These are phyloP conservation scores for Halocynthia roretzi DNA, from an alignment of 23 tunicate species.

Conservation along the genomic window DNA sequence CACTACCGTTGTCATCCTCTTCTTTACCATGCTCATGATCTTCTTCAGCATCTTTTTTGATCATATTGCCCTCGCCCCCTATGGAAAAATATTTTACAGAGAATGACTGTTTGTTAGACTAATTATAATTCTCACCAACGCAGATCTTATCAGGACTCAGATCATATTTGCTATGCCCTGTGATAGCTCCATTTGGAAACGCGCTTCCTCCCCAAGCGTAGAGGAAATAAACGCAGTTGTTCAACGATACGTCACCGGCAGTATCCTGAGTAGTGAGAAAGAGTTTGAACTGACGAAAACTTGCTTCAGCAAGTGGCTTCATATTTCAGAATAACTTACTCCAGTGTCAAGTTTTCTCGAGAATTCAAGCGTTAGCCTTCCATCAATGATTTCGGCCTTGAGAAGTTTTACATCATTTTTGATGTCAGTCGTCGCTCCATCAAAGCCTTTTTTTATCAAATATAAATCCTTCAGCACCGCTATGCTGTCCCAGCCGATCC, in stretches of 20 bases:
- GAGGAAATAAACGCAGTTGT: constrained; percentile 3
- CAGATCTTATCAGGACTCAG: not conserved
- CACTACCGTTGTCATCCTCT: too few relatives aligned
- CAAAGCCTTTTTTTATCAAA: too few relatives aligned
- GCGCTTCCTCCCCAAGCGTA: constrained; percentile 6
- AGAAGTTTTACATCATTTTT: too few relatives aligned
- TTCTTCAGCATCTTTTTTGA: too few relatives aligned
- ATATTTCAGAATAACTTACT: too few relatives aligned
- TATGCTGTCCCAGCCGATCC: too few relatives aligned
- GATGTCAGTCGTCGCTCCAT: too few relatives aligned
- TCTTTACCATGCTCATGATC: too few relatives aligned
- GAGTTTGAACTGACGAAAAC: not conserved
- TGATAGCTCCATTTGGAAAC: not conserved
- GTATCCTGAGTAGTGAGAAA: not conserved
- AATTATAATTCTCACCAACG: constrained; percentile 1
- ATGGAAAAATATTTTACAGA: too few relatives aligned
- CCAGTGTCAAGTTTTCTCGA: not conserved
- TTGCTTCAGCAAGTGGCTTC: not conserved
- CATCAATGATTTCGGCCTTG: not conserved
- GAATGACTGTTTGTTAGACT: too few relatives aligned
- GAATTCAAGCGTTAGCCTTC: not conserved
- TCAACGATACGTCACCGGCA: not conserved
- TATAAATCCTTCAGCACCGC: too few relatives aligned
- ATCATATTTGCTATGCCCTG: not conserved
- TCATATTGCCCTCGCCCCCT: too few relatives aligned